phyloP scores from a whole-genome alignment of 2,113 vertebrate species.

The Hiodon alosoides region DNA sequence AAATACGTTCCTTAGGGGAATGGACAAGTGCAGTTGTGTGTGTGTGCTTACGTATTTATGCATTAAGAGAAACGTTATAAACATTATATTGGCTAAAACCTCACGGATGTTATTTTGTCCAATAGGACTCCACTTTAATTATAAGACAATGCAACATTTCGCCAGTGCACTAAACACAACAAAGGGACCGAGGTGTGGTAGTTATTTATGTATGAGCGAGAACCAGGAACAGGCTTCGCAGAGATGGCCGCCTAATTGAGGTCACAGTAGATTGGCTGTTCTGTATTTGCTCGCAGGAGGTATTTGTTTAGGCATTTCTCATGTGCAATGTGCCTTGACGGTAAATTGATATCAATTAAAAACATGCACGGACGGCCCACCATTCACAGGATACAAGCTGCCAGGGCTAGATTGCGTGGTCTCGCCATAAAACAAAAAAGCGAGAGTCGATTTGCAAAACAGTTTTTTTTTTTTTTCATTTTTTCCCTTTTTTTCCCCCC shows the following conservation, averaged over 20 bases:
- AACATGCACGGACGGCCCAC: slow-evolving; percentile 23
- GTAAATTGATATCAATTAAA: slow-evolving; percentile 43
- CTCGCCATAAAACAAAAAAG: slow-evolving; percentile 30
- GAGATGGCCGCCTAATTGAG: slow-evolving; percentile 28
- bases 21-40: no score
- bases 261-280: slow-evolving; percentile 6
- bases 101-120: no score
- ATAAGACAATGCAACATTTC: neutral
- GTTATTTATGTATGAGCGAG: neutral
- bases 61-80: no score
- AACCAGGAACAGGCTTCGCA: neutral
- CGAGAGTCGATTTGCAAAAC: slow-evolving; percentile 11
- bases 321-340: slow-evolving; percentile 34
- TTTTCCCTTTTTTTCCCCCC: neutral
- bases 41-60: no score
- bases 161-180: slow-evolving; percentile 1
- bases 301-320: slow-evolving; percentile 27
- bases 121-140: no score
- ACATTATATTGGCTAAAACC: no score
- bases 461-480: slow-evolving; percentile 4
- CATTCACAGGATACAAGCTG: slow-evolving; percentile 32
- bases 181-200: neutral
- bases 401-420: slow-evolving; percentile 18
- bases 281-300: slow-evolving; percentile 21
- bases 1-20: no score